These are phyloP conservation scores for Blastobasis adustella DNA, from an alignment of 2,888 invertebrate genomes.

Conservation along the genomic window DNA sequence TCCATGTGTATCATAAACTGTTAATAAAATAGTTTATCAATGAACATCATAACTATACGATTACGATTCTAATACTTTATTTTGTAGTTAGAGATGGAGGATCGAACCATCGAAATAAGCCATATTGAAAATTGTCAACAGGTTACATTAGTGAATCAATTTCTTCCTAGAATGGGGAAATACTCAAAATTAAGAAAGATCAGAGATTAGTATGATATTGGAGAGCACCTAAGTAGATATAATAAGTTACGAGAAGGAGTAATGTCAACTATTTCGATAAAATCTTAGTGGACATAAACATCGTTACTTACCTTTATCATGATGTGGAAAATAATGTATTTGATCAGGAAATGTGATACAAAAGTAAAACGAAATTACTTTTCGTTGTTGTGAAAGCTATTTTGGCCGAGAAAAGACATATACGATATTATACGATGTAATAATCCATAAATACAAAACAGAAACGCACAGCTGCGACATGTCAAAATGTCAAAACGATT, in stretches of 20 bases:
- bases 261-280: neutral
- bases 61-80: too few species aligned
- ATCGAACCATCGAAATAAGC: slow-evolving; percentile 40
- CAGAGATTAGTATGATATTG: too few species aligned
- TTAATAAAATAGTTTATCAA: too few species aligned
- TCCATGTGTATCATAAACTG: too few species aligned
- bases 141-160: slow-evolving; percentile 20
- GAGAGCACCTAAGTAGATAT: too few species aligned
- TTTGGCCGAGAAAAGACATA: too few species aligned
- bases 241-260: too few species aligned
- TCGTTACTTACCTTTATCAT: slow-evolving; percentile 44
- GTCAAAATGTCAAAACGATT: slow-evolving; percentile 34
- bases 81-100: neutral
- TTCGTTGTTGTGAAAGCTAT: too few species aligned
- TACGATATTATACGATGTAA: slow-evolving; percentile 20
- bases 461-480: slow-evolving; percentile 65
- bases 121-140: slow-evolving; percentile 59
- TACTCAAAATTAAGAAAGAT: too few species aligned
- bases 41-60: too few species aligned
- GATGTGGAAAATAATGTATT: slow-evolving; percentile 20
- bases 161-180: too few species aligned
- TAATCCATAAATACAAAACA: slow-evolving; percentile 34
- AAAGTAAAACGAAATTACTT: too few species aligned
- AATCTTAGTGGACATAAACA: slow-evolving; percentile 10
- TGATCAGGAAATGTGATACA: slow-evolving; percentile 1